Evolutionary conservation across 2,113 vertebrate genomes (phyloP), one percentile per base, ranked within the genome.

Genomic region (Rhombomys opimus): DNA sequence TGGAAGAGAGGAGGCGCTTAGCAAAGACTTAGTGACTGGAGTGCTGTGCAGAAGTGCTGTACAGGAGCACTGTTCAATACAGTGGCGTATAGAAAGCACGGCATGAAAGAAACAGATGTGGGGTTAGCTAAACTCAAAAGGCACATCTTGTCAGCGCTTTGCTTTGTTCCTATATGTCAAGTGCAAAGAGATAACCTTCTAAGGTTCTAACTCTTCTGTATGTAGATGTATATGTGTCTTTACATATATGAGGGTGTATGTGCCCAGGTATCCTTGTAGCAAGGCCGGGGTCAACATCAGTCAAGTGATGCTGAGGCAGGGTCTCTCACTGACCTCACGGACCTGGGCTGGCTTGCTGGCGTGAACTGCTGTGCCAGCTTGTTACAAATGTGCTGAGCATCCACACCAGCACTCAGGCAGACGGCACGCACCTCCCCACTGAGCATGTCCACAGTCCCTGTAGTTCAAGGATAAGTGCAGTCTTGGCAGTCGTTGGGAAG

Each of bases 101-200:
- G 50, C 0, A 0, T 5, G 9, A 3, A 13, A n/a, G 1, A 72
- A 54, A 14, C 10, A 2, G 38, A 63, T n/a, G 27, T 15, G 63
- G 73, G 38, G 18, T 2, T n/a, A 54, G 67, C 23, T 41, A 75
- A 76, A 2, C 54, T 87, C 65, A 35, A 75, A 81, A 90, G 63
- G 7, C 35, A 67, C n/a, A 41, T 50, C 73, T 54, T 4, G 6
- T 30, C 73, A 75, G 67, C 46, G 70, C 35, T 50, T 17, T 87
- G 35, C 32, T 76, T 17, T 23, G 18, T 61, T 89, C 41, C 67
- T 38, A 65, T 65, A 75, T 22, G 11, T 61, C 52, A 78, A 4
- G 0, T 92, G 72, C 20, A 27, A 78, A 59, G 27, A 77, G 57
- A 10, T 61, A 65, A 77, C 20, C 81, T 38, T 18, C 18, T 41